Base-by-base conservation (phyloP, 1,140 invertebrate species). In the Aphelinus atriplicis region DNA sequence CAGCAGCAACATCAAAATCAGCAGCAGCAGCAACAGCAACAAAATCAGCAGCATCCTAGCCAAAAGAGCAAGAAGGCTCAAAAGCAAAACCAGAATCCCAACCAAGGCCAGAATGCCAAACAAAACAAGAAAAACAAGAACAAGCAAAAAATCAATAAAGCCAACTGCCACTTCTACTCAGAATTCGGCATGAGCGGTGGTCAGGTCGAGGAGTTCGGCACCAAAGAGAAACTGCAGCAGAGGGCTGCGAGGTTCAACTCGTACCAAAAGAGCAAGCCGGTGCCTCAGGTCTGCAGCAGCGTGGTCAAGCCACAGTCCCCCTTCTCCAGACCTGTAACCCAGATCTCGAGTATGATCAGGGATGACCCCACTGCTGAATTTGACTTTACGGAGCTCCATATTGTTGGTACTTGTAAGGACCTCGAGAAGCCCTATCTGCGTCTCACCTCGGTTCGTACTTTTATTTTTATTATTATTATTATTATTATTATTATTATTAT, bases 401-500 rank as follows among this genome's bases (percentile, higher is more conserved):
- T 99, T 84, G 94, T 98, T 72, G 98, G 97, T 48, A 96, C 95
- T 1, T 98, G 95, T 88, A 91, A 90, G 84, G 94, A 98, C 85
- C 88, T 99, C 78, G 97, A 99, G 86, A 99, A 99, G 85, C 94
- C 93, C 60, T 99, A 98, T 86, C 90, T 99, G 61, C 90, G 98
- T 81, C 91, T 99, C 3, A 99, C 98, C 50, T 94, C 92, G 63
- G 93, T 93, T 88, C 89, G 79, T 77, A 62, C 71, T 75, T 79
- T 76, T 75, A 56, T 67, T 43, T 69, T 76, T n/a, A 68, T 3
- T n/a, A n/a, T 43, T 68, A 53, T 9, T 47, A 6, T 55, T 55
- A 53, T 42, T n/a, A 45, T 9, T 9, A 50, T 5, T 64, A 48
- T 64, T 64, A 64, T 53, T 42, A 58, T 42, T 56, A 48, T 2